These are phyloP conservation scores for Amphipyra tragopoginis DNA, from an alignment of 2,888 invertebrate species.

Conservation along the genomic window DNA sequence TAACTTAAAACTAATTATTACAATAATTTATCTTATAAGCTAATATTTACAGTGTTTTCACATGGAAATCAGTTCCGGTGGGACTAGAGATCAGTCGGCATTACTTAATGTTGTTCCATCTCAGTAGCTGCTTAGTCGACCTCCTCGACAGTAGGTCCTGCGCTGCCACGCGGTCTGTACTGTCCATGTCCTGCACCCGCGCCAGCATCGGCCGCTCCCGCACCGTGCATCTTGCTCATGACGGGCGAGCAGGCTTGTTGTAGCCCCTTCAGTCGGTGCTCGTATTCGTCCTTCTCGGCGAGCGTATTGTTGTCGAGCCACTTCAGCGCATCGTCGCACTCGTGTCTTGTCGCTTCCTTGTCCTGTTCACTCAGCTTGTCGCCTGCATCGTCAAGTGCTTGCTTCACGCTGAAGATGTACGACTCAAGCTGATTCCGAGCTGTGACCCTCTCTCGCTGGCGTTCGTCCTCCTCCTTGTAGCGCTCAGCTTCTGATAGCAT, in stretches of 20 bases:
- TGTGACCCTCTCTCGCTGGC: constrained; percentile 91
- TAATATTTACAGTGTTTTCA: constrained; percentile 39
- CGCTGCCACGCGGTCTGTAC: constrained; percentile 48
- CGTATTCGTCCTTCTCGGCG: constrained; percentile 92
- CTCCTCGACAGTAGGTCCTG: constrained; percentile 76
- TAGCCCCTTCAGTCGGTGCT: constrained; percentile 90
- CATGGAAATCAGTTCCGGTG: constrained; percentile 29
- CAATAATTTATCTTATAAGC: constrained; percentile 47
- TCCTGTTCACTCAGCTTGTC: constrained; percentile 91
- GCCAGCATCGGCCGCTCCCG: constrained; percentile 70
- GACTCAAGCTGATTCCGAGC: constrained; percentile 93
- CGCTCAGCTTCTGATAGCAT: constrained; percentile 94
- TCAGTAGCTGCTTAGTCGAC: constrained; percentile 64
- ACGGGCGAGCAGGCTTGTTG: constrained; percentile 89
- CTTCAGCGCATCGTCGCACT: constrained; percentile 90
- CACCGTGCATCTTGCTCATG: constrained; percentile 90
- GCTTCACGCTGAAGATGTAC: constrained; percentile 92
- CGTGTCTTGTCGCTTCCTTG: constrained; percentile 87
- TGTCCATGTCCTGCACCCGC: constrained; percentile 57
- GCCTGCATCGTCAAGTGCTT: constrained; percentile 91
- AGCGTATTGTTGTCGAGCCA: constrained; percentile 93
- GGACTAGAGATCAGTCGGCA: constrained; percentile 26
- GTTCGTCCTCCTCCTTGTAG: constrained; percentile 93
- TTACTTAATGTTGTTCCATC: constrained; percentile 1
- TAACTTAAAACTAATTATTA: constrained; percentile 13